Evolutionary conservation across 2,113 vertebrate genomes (phyloP).

Genomic region (Ptychochromis oligacanthus): DNA sequence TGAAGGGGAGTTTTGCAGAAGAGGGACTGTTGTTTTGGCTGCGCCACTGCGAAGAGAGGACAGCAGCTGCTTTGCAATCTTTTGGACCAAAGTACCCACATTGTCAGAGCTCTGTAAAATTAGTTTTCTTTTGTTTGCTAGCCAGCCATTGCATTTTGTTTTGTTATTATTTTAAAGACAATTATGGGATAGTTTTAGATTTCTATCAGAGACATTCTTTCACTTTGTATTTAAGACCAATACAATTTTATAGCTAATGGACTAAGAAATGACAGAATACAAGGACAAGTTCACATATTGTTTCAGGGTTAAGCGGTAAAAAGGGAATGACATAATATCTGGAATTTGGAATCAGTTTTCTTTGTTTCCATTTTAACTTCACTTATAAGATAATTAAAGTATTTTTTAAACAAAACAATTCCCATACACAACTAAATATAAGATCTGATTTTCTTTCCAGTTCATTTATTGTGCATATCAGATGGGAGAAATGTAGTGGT

Average conservation of each 20-base stretch:
- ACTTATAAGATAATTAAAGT: too few species aligned
- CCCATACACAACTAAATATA: not conserved
- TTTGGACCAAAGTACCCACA: not conserved
- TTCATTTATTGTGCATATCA: not conserved
- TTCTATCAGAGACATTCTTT: not conserved
- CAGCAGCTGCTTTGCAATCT: not conserved
- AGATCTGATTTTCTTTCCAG: not conserved
- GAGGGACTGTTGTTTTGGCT: not conserved
- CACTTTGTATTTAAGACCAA: not conserved
- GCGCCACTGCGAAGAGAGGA: not conserved
- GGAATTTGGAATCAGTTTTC: not conserved
- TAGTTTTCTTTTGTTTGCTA: too few species aligned
- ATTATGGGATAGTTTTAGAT: not conserved
- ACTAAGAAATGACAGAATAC: not conserved
- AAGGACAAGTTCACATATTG: not conserved
- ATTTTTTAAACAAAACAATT: not conserved
- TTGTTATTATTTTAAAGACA: not conserved
- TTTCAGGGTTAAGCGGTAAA: not conserved
- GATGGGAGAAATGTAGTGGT: not conserved
- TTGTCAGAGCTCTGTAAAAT: too few species aligned
- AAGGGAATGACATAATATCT: not conserved
- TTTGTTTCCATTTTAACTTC: not conserved
- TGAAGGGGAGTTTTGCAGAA: not conserved
- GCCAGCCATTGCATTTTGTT: too few species aligned
- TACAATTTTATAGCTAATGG: not conserved